phyloP scores from a whole-genome alignment of 2,113 vertebrate species.

The Oceanodroma tethys region DNA sequence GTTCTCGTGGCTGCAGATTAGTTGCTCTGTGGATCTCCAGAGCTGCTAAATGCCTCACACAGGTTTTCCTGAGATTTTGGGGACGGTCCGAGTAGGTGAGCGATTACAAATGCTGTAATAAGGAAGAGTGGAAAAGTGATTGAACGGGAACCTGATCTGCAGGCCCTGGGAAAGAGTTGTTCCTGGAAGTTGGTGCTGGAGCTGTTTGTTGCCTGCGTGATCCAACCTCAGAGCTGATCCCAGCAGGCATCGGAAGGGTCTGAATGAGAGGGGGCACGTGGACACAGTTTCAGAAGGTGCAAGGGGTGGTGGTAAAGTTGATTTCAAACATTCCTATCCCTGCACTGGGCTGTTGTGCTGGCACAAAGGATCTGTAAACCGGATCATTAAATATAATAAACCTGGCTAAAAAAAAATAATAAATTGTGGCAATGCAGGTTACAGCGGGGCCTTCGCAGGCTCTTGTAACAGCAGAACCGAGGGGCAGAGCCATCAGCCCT shows the following conservation, averaged over 20 bases:
- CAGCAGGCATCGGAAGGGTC: background rate
- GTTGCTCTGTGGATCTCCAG: background rate
- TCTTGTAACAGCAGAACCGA: fast-evolving
- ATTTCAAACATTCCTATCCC: background rate
- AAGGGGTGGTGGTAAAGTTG: background rate
- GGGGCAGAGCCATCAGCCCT: background rate
- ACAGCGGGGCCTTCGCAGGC: fast-evolving
- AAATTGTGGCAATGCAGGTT: background rate
- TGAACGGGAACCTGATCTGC: background rate
- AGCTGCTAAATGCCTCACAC: background rate
- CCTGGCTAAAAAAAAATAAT: background rate
- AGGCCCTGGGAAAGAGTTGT: background rate
- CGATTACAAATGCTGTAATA: background rate
- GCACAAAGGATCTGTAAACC: background rate
- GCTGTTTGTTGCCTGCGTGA: background rate
- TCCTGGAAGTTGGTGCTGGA: background rate
- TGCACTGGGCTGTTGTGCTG: background rate
- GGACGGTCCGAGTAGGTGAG: background rate
- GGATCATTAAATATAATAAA: background rate
- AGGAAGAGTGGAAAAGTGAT: background rate
- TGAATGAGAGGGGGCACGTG: fast-evolving
- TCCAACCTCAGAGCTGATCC: background rate
- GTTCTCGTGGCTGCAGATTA: background rate
- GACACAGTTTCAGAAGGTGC: background rate
- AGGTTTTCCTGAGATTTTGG: background rate